Evolutionary conservation across 2,113 vertebrate genomes (phyloP).

Genomic region (Myrmecobius fasciatus): DNA sequence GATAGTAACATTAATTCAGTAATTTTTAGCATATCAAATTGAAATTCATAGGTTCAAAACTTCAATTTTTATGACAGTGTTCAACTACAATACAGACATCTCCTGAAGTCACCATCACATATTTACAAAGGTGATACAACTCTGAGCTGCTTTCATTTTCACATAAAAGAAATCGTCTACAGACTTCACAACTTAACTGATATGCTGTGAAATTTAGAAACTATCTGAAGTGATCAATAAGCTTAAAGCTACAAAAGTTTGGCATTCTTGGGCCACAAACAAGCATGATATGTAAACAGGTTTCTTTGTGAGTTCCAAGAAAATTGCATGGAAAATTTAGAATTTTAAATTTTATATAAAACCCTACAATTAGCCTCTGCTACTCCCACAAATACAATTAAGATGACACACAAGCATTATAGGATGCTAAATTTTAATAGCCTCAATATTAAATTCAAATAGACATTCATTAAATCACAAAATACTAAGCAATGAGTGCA

Average conservation of each 20-base stretch:
- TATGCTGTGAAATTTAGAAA: constrained; percentile 45
- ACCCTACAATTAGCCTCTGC: constrained; percentile 48
- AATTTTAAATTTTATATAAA: constrained; percentile 70
- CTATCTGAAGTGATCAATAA: constrained; percentile 28
- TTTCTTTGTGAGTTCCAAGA: constrained; percentile 38
- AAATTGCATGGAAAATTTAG: constrained; percentile 59
- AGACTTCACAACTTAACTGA: constrained; percentile 40
- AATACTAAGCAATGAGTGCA: constrained; percentile 69
- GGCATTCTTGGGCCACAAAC: constrained; percentile 67
- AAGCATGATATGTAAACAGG: constrained; percentile 54
- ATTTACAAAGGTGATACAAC: constrained; percentile 47
- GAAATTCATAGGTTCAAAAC: constrained; percentile 79
- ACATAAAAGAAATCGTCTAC: constrained; percentile 59
- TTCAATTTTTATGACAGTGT: constrained; percentile 76
- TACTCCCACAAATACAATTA: constrained; percentile 57
- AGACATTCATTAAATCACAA: constrained; percentile 73
- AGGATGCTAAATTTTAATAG: constrained; percentile 49
- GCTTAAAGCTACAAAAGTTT: constrained; percentile 52
- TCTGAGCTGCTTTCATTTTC: constrained; percentile 51
- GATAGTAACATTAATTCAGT: constrained; percentile 72
- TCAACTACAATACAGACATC: constrained; percentile 77
- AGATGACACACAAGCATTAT: constrained; percentile 22
- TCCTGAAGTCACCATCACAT: constrained; percentile 65
- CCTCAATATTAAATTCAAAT: constrained; percentile 66
- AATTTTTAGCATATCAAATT: constrained; percentile 76